Evolutionary conservation across 2,888 invertebrate species (phyloP).

Genomic region (Caenorhabditis japonica): DNA sequence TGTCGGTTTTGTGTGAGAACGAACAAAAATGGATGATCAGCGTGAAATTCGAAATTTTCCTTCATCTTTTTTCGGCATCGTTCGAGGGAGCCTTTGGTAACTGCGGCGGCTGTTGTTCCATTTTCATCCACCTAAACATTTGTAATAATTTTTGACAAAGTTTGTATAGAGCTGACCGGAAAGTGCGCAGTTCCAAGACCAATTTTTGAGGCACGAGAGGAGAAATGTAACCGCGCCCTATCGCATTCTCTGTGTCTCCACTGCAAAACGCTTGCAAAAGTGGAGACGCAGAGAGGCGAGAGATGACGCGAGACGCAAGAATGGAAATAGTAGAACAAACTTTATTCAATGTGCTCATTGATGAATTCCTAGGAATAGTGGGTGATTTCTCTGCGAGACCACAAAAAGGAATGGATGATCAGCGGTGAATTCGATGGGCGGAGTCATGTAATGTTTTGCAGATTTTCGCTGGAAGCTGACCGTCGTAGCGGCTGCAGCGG

Average conservation of each 20-base stretch:
- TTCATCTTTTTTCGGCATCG: slow-evolving; percentile 16
- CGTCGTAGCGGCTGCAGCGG: slow-evolving; percentile 37
- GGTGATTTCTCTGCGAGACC: slow-evolving; percentile 11
- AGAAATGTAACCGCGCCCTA: no score
- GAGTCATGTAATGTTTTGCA: neutral
- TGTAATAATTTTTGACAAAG: neutral
- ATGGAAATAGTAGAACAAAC: no score
- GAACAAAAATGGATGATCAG: slow-evolving; percentile 63
- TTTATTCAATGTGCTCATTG: no score
- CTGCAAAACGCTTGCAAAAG: no score
- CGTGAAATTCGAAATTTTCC: slow-evolving; percentile 32
- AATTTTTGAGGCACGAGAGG: no score
- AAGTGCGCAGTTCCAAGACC: no score
- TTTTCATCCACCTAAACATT: slow-evolving; percentile 57
- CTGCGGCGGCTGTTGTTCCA: slow-evolving; percentile 68
- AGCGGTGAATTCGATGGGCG: slow-evolving; percentile 39
- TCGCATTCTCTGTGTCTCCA: no score
- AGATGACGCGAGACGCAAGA: no score
- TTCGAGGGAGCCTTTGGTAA: slow-evolving; percentile 33
- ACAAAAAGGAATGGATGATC: slow-evolving; percentile 60
- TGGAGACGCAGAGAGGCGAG: no score
- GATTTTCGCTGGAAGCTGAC: slow-evolving; percentile 12
- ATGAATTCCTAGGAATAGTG: slow-evolving; percentile 29
- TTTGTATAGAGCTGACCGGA: no score
- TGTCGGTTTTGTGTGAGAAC: slow-evolving; percentile 23